Conservation (phyloP, 2,113 vertebrate genomes). For the Psettodes erumei region DNA sequence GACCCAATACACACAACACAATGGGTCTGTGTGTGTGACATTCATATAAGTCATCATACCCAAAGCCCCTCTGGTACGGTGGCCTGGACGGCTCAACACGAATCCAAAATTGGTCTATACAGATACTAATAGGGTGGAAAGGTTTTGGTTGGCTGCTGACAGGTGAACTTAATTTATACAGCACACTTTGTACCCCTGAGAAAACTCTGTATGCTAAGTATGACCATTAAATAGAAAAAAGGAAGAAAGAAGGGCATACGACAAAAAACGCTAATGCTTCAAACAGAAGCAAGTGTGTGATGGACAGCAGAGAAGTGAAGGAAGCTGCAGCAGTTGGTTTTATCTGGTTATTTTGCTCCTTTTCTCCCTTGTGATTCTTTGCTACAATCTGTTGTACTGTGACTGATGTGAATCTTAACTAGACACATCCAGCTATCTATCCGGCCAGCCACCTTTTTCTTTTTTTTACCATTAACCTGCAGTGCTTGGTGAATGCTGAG, state of each 20-base stretch:
- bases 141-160: too few species aligned
- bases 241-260: not conserved
- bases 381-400: not conserved
- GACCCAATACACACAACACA: not conserved
- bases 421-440: constrained; percentile 6
- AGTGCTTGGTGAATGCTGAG: not conserved
- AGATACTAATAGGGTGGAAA: too few species aligned
- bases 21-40: not conserved
- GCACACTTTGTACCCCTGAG: not conserved
- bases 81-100: too few species aligned
- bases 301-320: not conserved
- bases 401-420: constrained; percentile 23
- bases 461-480: too few species aligned
- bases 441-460: constrained; percentile 3
- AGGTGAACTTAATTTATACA: not conserved
- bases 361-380: not conserved
- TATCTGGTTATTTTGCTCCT: not conserved
- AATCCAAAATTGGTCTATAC: too few species aligned
- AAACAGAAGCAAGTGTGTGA: not conserved
- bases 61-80: not conserved
- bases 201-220: not conserved
- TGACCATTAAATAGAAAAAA: not conserved
- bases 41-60: constrained; percentile 6
- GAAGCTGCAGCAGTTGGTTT: not conserved
- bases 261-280: not conserved